Conservation (phyloP, 2,888 invertebrate species). For the Rutpela maculata region DNA sequence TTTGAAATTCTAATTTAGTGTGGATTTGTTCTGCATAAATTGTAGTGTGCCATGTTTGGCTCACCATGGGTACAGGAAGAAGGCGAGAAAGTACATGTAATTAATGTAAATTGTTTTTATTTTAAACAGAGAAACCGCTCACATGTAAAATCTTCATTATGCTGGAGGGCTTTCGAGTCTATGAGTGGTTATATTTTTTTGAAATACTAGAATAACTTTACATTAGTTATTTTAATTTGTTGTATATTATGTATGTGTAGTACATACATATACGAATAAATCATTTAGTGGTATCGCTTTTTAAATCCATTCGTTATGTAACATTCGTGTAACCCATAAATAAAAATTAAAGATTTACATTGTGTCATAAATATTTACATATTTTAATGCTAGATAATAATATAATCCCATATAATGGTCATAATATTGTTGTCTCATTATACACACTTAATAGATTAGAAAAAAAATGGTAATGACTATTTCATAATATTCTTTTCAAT, state of each 20-base stretch:
- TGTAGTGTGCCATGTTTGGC: slow-evolving; percentile 32
- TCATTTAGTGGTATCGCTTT: background rate
- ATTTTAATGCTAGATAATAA: background rate
- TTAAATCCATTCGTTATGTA: background rate
- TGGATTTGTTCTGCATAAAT: slow-evolving; percentile 41
- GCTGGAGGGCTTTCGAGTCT: background rate
- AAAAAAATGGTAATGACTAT: slow-evolving; percentile 9
- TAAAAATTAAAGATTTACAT: slow-evolving; percentile 22
- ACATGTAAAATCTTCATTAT: slow-evolving; percentile 47
- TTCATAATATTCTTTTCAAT: background rate
- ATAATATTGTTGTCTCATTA: slow-evolving; percentile 15
- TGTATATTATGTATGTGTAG: slow-evolving; percentile 7
- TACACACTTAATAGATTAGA: background rate
- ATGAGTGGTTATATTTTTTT: slow-evolving; percentile 15
- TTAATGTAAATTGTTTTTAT: slow-evolving; percentile 50
- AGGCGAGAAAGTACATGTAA: slow-evolving; percentile 43
- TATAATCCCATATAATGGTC: slow-evolving; percentile 8
- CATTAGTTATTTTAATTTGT: slow-evolving; percentile 23
- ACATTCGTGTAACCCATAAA: background rate
- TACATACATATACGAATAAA: background rate
- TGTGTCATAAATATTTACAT: slow-evolving; percentile 8
- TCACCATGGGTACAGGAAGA: slow-evolving; percentile 40
- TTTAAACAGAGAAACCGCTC: slow-evolving; percentile 43
- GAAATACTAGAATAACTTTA: slow-evolving; percentile 5
- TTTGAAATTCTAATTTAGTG: slow-evolving; percentile 45